A percentile compares a stretch with the other conserved stretches of the same genome.
phyloP scores from a whole-genome alignment of 2,797 vertebrate species.

The Helarctos malayanus region DNA sequence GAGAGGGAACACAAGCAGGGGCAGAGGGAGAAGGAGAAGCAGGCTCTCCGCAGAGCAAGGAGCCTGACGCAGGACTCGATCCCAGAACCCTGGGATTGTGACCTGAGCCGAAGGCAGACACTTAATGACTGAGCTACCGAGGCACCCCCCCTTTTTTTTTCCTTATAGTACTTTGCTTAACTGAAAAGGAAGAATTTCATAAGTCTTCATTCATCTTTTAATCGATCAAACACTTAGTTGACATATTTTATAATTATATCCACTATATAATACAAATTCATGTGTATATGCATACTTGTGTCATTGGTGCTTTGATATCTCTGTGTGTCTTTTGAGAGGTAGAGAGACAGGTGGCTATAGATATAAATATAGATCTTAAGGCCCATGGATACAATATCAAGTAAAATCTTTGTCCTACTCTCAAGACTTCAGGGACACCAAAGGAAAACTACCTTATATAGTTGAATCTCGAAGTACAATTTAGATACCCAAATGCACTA shows the following conservation, averaged over 20 bases:
- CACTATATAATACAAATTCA: neutral
- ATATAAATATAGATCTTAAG: neutral
- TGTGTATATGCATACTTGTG: neutral
- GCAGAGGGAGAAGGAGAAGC: no score
- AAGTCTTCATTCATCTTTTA: neutral
- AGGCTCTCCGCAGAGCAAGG: no score
- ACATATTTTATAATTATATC: neutral
- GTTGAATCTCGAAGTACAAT: slow-evolving; percentile 16
- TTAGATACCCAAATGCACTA: neutral
- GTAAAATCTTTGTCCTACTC: neutral
- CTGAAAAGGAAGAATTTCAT: neutral
- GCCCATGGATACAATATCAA: neutral
- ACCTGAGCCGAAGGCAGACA: no score
- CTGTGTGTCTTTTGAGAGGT: neutral
- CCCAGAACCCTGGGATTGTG: no score
- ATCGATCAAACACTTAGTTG: neutral
- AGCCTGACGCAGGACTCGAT: no score
- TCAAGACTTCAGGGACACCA: neutral
- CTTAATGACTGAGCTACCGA: no score
- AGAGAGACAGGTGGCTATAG: neutral
- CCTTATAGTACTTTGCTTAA: neutral
- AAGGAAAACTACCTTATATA: neutral
- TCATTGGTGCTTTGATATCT: neutral
- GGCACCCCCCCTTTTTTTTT: neutral
- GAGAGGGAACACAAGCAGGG: no score